Evolutionary conservation across 2,113 vertebrate genomes (phyloP).

Genomic region (Brachyhypopomus occidentalis): DNA sequence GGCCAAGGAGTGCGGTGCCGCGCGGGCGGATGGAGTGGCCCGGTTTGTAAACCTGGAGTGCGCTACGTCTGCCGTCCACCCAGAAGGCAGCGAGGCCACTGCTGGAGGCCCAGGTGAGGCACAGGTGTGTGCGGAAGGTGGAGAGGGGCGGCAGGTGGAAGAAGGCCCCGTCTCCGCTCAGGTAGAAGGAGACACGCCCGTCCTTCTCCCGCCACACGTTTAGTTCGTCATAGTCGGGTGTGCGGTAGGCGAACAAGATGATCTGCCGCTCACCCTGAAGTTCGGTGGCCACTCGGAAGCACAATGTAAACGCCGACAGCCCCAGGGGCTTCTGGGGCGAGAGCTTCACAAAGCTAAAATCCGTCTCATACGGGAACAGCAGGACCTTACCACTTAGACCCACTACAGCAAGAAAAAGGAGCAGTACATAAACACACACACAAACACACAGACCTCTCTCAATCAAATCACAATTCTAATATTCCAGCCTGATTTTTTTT

Average conservation of each 20-base stretch:
- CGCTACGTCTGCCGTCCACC: slow-evolving; percentile 73
- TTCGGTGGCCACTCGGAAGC: slow-evolving; percentile 75
- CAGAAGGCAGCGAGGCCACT: slow-evolving; percentile 74
- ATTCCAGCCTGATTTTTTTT: too few species aligned
- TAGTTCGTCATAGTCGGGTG: slow-evolving; percentile 74
- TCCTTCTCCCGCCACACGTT: slow-evolving; percentile 78
- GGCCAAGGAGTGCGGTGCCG: slow-evolving; percentile 74
- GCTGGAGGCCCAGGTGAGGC: slow-evolving; percentile 77
- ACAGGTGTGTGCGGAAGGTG: slow-evolving; percentile 77
- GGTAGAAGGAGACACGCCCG: slow-evolving; percentile 71
- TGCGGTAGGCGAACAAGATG: slow-evolving; percentile 81
- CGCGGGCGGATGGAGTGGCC: slow-evolving; percentile 70
- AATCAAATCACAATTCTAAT: too few species aligned
- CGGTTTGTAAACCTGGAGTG: slow-evolving; percentile 74
- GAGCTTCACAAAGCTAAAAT: slow-evolving; percentile 75
- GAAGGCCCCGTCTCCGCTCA: slow-evolving; percentile 68
- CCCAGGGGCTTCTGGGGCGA: slow-evolving; percentile 71
- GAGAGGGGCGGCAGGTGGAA: slow-evolving; percentile 71
- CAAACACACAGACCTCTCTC: too few species aligned
- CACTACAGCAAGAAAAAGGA: slow-evolving; percentile 42
- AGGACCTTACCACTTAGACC: slow-evolving; percentile 73
- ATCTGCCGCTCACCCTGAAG: slow-evolving; percentile 71
- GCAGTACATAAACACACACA: background rate
- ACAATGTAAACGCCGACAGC: slow-evolving; percentile 75
- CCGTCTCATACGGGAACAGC: slow-evolving; percentile 77